Base-by-base conservation (phyloP, 1,140 invertebrate genomes). In the Lysiphlebus fabarum region DNA sequence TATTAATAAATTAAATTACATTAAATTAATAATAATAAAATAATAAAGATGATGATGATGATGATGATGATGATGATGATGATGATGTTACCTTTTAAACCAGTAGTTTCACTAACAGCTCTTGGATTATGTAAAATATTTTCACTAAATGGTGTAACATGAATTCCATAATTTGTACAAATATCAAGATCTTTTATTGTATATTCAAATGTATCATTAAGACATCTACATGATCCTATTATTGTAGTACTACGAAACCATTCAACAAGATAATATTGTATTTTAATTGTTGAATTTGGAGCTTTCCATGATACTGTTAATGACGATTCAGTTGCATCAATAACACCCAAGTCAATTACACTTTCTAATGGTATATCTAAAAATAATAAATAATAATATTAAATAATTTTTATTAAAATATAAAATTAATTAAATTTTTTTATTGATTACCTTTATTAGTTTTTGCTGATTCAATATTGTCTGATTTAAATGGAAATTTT, bases 301-400 rank as follows among this genome's bases (percentile, higher is more conserved):
- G 49, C 36, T 36, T 51, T 51, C 49, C 49, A 51, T 33, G 49
- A 11, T 5, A 51, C 49, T 38, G 49, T 51, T 10, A 51, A 12
- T 1, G 49, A 51, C 37, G 49, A n/a, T 14, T 37, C 34, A n/a
- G 49, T 51, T 7, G 36, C n/a, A 12, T 11, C n/a, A 6, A n/a
- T 51, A n/a, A 51, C 17, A 26, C 17, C 17, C 17, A 26, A 26
- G 17, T 26, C 17, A 26, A 26, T 26, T 2, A 26, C 17, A 26
- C 4, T 26, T 26, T 26, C 17, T 1, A 26, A 26, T 26, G 17
- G 17, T 26, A 2, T 26, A 2, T 4, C 17, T 26, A 26, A 26
- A n/a, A 26, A 1, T 4, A 26, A 26, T 26, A 1, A 26, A 26
- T n/a, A n/a, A n/a, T n/a, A n/a, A n/a, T n/a, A n/a, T n/a, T n/a